Evolutionary conservation across 2,888 invertebrate genomes (phyloP).

Genomic region (Dyspetes luteomarginatus): DNA sequence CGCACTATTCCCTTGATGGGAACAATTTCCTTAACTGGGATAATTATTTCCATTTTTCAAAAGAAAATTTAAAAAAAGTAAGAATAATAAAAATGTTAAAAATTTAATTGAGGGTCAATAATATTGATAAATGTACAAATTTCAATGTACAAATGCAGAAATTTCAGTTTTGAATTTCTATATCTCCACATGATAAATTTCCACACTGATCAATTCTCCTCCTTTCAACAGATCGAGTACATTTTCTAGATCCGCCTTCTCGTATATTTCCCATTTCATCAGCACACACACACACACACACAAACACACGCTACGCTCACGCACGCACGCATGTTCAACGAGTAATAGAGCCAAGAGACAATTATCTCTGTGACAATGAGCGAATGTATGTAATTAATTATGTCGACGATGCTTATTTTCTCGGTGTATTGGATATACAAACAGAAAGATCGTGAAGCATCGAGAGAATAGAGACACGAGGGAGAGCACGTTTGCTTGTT

Average conservation of each 20-base stretch:
- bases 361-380: conserved; percentile 64
- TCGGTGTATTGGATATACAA: conserved; percentile 30
- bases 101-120: too few species aligned
- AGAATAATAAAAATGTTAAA: too few species aligned
- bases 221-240: background rate
- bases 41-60: too few species aligned
- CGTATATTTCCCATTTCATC: conserved; percentile 30
- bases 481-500: background rate
- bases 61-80: too few species aligned
- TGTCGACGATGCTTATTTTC: conserved; percentile 60
- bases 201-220: background rate
- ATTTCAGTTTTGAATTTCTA: background rate
- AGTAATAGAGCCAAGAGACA: conserved; percentile 44
- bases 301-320: background rate
- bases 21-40: too few species aligned
- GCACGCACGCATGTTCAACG: background rate
- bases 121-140: too few species aligned
- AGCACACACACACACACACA: background rate
- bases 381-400: conserved; percentile 64
- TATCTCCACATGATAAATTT: background rate
- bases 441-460: conserved; percentile 13
- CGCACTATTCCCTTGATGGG: too few species aligned
- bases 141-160: background rate
- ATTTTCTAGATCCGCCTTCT: background rate
- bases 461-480: conserved; percentile 47